phyloP scores from a whole-genome alignment of 2,113 vertebrate genomes.

The Nothocercus julius region DNA sequence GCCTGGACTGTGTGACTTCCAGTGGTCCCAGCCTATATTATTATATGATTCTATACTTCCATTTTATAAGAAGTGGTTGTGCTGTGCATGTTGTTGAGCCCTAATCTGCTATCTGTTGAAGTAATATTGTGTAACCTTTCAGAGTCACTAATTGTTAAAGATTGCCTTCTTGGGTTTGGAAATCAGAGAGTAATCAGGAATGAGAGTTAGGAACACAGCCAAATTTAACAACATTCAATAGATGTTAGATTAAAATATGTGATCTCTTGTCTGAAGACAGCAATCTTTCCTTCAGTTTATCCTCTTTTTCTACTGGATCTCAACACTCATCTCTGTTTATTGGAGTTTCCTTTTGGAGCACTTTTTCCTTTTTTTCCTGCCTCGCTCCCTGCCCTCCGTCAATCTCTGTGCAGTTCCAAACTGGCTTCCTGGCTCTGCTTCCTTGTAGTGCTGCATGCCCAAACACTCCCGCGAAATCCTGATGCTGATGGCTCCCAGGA shows the following conservation, averaged over 20 bases:
- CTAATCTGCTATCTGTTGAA: background rate
- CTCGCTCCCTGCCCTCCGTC: fast-evolving
- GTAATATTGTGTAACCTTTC: background rate
- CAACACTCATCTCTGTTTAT: background rate
- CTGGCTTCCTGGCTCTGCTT: background rate
- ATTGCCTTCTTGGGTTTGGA: background rate
- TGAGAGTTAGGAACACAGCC: background rate
- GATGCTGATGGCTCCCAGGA: background rate
- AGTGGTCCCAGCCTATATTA: background rate
- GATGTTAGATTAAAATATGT: background rate
- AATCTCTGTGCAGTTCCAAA: background rate
- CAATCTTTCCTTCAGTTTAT: background rate
- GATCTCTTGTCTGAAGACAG: background rate
- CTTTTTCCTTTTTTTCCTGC: background rate
- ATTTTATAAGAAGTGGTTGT: background rate
- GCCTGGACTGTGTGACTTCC: background rate
- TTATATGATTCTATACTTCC: background rate
- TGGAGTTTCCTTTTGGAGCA: background rate
- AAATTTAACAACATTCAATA: background rate
- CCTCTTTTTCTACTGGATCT: background rate
- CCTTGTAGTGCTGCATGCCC: background rate
- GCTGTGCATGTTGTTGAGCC: background rate
- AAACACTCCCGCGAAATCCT: background rate
- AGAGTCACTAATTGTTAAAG: background rate
- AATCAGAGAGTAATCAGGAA: background rate